Evolutionary conservation across 2,113 vertebrate species (phyloP).

Genomic region (Mixornis gularis): DNA sequence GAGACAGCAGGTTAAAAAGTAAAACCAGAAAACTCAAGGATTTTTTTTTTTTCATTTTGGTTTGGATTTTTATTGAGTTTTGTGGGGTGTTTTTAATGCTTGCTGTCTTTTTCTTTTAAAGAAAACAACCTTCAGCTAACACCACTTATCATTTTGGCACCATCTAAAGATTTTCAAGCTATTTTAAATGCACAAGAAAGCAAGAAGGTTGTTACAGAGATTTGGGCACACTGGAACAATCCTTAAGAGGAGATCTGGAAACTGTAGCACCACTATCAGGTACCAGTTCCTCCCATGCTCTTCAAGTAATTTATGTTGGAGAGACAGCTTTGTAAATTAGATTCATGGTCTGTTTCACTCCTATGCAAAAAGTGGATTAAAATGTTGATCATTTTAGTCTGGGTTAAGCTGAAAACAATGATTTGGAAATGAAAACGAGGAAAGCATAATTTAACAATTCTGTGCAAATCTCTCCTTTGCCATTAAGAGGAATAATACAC

Average conservation of each 20-base stretch:
- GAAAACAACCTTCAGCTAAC: neutral
- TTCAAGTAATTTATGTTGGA: slow-evolving; percentile 25
- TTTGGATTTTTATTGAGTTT: neutral
- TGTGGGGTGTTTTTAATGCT: neutral
- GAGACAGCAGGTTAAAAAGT: neutral
- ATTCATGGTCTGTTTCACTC: slow-evolving; percentile 64
- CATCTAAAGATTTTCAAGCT: neutral
- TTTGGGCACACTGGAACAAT: neutral
- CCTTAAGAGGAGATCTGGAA: neutral
- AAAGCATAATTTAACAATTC: slow-evolving; percentile 61
- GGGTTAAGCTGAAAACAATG: slow-evolving; percentile 54
- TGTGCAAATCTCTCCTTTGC: slow-evolving; percentile 33
- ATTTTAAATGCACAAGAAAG: neutral
- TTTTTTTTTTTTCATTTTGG: neutral
- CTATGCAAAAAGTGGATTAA: slow-evolving; percentile 61
- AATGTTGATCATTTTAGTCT: slow-evolving; percentile 60
- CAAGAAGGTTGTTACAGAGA: neutral
- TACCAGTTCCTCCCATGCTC: neutral
- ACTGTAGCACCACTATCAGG: neutral
- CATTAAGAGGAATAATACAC: slow-evolving; percentile 51
- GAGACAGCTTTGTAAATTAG: slow-evolving; percentile 56
- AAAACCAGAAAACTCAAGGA: neutral
- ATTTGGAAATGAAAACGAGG: slow-evolving; percentile 51
- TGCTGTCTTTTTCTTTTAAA: neutral
- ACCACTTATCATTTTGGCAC: neutral